Evolutionary conservation across 2,797 vertebrate genomes (phyloP), one percentile per base, ranked within the genome.

Genomic region (Pseudopleuronectes americanus): DNA sequence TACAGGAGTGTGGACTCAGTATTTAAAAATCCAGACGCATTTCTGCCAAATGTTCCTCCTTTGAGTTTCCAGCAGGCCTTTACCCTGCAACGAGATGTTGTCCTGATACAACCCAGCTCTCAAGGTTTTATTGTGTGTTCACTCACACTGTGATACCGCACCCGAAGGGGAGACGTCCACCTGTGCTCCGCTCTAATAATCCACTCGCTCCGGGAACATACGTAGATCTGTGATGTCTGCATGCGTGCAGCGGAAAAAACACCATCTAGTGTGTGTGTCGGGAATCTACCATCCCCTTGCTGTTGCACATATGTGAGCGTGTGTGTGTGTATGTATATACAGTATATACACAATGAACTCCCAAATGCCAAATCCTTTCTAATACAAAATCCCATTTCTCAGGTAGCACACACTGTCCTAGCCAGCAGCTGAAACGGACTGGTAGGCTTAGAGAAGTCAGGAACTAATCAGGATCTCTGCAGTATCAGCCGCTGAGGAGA

Each of bases 311-410:
- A 23, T 57, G 19, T 56, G 36, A 12, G 36, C 13, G 36, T 48
- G 43, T 19, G 43, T 17, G 43, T 45, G 43, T 23, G 21, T 36
- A 3, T 72, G 6, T 31, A 1, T 17, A 36, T 53, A 69, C 24
- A 83, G 14, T 16, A 19, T 19, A 19, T 19, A 22, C 69, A 60
- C 33, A 80, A 38, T 59, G 48, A 80, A 77, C 62, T 76, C 73
- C 82, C 73, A 77, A 80, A 83, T 87, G 84, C 89, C 82, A 87
- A 91, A 84, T 69, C 74, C 79, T 72, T 79, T 80, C 72, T 77
- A 53, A 72, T 68, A 71, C 65, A 71, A 76, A 81, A 77, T 65
- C 73, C 78, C 66, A 83, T 82, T 85, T 84, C 90, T 93, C 92
- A 94, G 90, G 92, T 91, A 87, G 76, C 61, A 66, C 51, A 65